Conservation (phyloP, 2,113 vertebrate genomes). For the Vombatus ursinus region DNA sequence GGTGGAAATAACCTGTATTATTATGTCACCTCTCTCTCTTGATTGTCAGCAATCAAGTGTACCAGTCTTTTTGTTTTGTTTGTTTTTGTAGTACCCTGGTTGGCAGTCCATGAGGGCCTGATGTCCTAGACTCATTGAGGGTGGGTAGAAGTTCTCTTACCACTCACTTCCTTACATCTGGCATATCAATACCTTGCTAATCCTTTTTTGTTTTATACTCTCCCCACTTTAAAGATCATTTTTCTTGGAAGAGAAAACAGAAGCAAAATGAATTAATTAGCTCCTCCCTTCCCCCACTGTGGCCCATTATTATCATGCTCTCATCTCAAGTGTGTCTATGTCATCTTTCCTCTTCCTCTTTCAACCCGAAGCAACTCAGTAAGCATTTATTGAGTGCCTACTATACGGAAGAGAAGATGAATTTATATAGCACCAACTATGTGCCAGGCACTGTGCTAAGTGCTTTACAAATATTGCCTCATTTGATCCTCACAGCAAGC, state of each 20-base stretch:
- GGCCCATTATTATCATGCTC: background rate
- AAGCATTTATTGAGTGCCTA: background rate
- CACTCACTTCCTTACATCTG: background rate
- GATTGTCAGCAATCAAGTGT: background rate
- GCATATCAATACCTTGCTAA: background rate
- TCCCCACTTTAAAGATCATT: background rate
- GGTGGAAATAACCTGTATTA: background rate
- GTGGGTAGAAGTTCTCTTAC: background rate
- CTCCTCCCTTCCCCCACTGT: background rate
- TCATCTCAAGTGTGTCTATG: background rate
- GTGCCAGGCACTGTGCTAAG: background rate
- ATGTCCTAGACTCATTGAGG: background rate
- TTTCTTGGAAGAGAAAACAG: background rate
- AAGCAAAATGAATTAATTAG: background rate
- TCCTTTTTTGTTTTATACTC: background rate
- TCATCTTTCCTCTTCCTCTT: background rate
- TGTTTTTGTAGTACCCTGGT: background rate
- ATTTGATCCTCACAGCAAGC: background rate
- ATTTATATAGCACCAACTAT: background rate
- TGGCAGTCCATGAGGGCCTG: background rate
- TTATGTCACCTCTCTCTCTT: background rate
- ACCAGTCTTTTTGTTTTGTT: background rate
- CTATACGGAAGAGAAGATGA: background rate
- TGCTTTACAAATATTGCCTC: background rate
- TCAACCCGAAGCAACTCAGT: background rate